phyloP scores from a whole-genome alignment of 92 coral and sea anemone species.

The Micromussa lordhowensis region DNA sequence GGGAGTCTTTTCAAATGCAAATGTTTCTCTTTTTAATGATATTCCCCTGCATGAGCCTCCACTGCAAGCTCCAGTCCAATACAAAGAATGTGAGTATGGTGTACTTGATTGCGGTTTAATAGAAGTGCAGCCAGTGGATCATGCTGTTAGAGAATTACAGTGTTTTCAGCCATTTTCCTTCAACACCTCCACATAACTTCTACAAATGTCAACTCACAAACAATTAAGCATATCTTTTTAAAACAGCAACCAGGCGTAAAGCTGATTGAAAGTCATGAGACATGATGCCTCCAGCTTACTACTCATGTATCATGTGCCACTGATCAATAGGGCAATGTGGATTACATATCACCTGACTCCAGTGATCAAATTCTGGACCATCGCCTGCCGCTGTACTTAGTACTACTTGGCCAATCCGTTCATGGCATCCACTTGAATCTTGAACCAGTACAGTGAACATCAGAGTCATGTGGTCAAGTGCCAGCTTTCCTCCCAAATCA shows the following conservation, averaged over 20 bases:
- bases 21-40: too few species aligned
- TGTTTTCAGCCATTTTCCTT: not conserved
- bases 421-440: constrained; percentile 99
- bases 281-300: not conserved
- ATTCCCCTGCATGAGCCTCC: too few species aligned
- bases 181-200: not conserved
- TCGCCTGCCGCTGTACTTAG: constrained; percentile 89
- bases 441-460: constrained; percentile 88
- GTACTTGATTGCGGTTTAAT: too few species aligned
- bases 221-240: not conserved
- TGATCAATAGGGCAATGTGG: constrained; percentile 99
- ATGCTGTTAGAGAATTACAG: not conserved
- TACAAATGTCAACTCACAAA: not conserved
- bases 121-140: not conserved
- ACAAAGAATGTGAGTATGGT: not conserved
- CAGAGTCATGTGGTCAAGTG: constrained; percentile 89
- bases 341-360: constrained; percentile 97
- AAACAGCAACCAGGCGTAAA: not conserved
- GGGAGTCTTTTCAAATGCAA: too few species aligned
- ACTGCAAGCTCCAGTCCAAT: too few species aligned
- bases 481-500: constrained; percentile 88
- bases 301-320: constrained; percentile 99
- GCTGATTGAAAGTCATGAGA: not conserved
- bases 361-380: constrained; percentile 97
- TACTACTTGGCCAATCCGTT: constrained; percentile 96